Conservation (phyloP, 2,888 invertebrate genomes). For the Metellina segmentata region DNA sequence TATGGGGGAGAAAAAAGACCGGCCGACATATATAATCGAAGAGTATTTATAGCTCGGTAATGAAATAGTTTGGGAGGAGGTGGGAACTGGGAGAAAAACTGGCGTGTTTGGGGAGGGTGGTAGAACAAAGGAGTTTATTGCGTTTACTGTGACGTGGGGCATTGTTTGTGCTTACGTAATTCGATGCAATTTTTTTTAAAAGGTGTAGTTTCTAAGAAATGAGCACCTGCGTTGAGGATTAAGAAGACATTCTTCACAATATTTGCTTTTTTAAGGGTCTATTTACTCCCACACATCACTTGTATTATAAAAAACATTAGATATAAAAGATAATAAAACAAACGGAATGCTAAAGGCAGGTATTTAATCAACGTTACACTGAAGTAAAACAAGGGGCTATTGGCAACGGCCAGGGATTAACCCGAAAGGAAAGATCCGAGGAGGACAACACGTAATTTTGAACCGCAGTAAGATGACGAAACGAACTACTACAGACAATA, state of each 20-base stretch:
- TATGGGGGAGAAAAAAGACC: conserved; percentile 14
- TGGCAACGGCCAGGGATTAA: too few species aligned
- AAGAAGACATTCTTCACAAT: neutral
- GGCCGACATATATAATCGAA: conserved; percentile 39
- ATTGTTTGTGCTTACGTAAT: neutral
- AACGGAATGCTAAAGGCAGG: too few species aligned
- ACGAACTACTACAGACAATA: too few species aligned
- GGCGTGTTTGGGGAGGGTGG: neutral
- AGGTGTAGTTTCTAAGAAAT: neutral
- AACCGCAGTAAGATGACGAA: too few species aligned
- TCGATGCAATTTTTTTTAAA: neutral
- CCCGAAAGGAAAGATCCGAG: too few species aligned
- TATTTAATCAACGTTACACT: too few species aligned
- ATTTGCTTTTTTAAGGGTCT: too few species aligned
- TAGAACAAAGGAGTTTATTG: conserved; percentile 19
- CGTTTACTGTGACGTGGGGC: neutral
- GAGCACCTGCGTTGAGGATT: neutral
- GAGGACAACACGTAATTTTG: too few species aligned
- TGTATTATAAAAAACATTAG: too few species aligned
- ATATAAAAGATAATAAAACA: too few species aligned
- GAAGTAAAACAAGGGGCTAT: too few species aligned
- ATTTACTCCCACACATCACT: too few species aligned
- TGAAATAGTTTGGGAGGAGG: conserved; percentile 33
- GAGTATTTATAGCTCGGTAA: conserved; percentile 59
- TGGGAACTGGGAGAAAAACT: neutral